These are phyloP conservation scores for Chaenodraco wilsoni DNA, from an alignment of 2,797 vertebrate genomes.

Conservation along the genomic window DNA sequence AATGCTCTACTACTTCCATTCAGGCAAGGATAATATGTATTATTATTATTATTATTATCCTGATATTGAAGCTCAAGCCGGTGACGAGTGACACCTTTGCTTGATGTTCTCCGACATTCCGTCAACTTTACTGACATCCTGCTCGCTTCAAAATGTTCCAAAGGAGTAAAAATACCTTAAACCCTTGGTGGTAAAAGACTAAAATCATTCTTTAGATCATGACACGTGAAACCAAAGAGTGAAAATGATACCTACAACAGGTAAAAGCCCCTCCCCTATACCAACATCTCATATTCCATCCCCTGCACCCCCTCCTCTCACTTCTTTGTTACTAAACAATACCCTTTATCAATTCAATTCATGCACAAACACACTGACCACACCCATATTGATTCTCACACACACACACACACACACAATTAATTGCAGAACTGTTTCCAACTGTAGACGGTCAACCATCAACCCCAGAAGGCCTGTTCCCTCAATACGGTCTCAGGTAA, in stretches of 20 bases:
- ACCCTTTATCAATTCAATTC: slow-evolving; percentile 21
- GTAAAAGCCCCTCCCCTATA: slow-evolving; percentile 24
- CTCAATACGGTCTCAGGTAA: slow-evolving; percentile 53
- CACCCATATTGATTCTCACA: slow-evolving; percentile 7
- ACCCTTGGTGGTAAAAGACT: neutral
- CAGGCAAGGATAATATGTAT: too few species aligned
- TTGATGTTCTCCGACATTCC: slow-evolving; percentile 25
- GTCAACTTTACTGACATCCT: neutral
- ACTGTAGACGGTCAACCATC: neutral
- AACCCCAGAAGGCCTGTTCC: slow-evolving; percentile 8
- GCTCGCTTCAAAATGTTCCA: neutral
- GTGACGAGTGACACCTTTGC: too few species aligned
- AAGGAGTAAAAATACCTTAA: neutral
- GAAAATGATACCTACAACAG: slow-evolving; percentile 26
- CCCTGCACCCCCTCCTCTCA: slow-evolving; percentile 19
- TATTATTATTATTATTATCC: too few species aligned
- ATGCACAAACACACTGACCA: slow-evolving; percentile 28
- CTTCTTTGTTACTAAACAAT: slow-evolving; percentile 40
- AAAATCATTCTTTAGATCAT: neutral
- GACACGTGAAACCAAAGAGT: slow-evolving; percentile 9
- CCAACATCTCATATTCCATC: slow-evolving; percentile 24
- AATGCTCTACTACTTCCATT: too few species aligned
- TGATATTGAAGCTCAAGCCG: too few species aligned
- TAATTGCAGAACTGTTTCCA: slow-evolving; percentile 35
- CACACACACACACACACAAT: slow-evolving; percentile 18